A percentile compares a stretch with the other conserved stretches of the same genome.
Conservation (phyloP, 2,888 invertebrate genomes). For the Polydesmus complanatus region DNA sequence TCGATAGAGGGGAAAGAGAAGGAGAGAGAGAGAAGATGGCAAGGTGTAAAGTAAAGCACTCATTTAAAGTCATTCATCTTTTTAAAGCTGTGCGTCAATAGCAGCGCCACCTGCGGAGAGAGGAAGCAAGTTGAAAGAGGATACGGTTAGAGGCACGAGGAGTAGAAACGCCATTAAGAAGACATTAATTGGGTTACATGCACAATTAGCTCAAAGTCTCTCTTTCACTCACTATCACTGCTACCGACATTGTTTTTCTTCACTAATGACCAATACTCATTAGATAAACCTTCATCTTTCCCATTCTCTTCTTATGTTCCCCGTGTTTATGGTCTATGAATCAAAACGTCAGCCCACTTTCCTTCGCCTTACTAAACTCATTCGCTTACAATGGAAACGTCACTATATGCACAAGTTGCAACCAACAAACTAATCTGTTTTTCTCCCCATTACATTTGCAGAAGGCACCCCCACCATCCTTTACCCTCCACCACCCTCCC, state of each 20-base stretch:
- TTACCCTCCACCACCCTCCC: no score
- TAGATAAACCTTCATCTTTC: not conserved
- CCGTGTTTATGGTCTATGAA: not conserved
- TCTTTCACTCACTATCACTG: not conserved
- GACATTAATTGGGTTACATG: conserved; percentile 17
- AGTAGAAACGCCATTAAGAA: conserved; percentile 12
- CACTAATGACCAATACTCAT: not conserved
- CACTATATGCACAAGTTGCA: not conserved
- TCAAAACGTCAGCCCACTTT: not conserved
- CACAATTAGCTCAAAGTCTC: conserved; percentile 12
- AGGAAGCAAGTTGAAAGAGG: not conserved
- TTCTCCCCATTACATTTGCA: not conserved
- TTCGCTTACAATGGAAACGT: not conserved
- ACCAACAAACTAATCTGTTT: not conserved
- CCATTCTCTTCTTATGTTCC: no score
- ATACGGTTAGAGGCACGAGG: not conserved
- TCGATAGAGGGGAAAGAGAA: no score
- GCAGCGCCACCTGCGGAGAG: not conserved
- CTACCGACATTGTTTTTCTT: not conserved
- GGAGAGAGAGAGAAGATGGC: no score
- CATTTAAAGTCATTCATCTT: not conserved
- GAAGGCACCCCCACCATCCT: no score
- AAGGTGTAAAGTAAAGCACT: not conserved
- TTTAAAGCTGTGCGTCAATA: not conserved
- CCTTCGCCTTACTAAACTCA: no score